Base-by-base conservation (phyloP, 2,797 vertebrate species). In the Amniataba percoides region DNA sequence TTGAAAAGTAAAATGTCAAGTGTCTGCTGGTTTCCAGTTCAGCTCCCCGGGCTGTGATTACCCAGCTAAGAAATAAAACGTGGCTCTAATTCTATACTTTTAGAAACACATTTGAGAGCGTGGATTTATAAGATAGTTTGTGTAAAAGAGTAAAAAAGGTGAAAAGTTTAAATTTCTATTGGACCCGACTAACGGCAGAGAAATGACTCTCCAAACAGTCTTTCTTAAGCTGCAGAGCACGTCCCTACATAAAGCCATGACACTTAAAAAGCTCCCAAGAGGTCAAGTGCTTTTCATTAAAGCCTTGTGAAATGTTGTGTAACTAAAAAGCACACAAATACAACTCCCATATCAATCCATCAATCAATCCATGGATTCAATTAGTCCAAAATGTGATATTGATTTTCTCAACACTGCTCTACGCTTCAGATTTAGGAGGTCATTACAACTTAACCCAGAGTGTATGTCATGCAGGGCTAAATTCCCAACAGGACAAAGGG, bases 1-100 rank as follows among this genome's bases (percentile, higher is more conserved):
- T 84, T 81, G 67, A 78, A 83, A 91, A 87, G 81, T 69, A 89
- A 92, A 94, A 93, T 92, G 90, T 87, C 91, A 94, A 85, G 80
- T 79, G 74, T 80, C 71, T 4, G 1, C 55, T 48, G 46, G 77
- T 76, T 87, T 85, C 66, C 56, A 25, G 18, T 57, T 74, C 34
- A 25, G 70, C 55, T 81, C 74, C 56, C 27, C 19, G 21, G 53
- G 42, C 67, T 81, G 51, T 62, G 62, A 64, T 87, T 69, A 68
- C 55, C 60, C 27, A 64, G 53, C 66, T 42, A 14, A 52, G 46
- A 56, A 68, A 69, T 72, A 9, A 71, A 71, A 70, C 2, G 3
- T 42, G 31, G 19, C 19, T 82, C 52, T 55, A n/a, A 63, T 80
- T 80, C 27, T 15, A 19, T 31, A 40, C 66, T 78, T 84, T 71